These are phyloP conservation scores for Psophia crepitans DNA, from an alignment of 2,113 vertebrate species.

Conservation along the genomic window DNA sequence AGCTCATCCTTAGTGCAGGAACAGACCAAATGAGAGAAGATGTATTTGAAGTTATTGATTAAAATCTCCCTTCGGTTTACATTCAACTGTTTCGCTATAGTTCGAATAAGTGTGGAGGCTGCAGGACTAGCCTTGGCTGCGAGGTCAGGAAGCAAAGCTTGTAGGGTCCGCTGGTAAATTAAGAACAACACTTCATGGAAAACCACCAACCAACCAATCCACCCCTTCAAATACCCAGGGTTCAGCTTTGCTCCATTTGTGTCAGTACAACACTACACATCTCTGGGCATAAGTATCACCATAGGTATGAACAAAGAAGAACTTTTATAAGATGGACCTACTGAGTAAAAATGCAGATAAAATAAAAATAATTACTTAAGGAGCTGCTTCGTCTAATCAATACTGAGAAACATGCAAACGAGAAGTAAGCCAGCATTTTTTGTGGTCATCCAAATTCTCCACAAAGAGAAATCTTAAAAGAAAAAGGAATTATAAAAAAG, in stretches of 20 bases:
- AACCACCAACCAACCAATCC: neutral
- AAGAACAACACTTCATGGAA: neutral
- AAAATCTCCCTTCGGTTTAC: constrained; percentile 93
- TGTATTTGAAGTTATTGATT: constrained; percentile 98
- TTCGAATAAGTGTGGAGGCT: constrained; percentile 90
- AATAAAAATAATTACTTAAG: neutral
- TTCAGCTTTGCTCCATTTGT: neutral
- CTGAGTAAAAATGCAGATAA: neutral
- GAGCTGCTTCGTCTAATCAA: neutral
- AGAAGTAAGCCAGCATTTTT: neutral
- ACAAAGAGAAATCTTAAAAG: neutral
- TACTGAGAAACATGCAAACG: neutral
- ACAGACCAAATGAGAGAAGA: constrained; percentile 97
- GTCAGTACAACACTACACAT: neutral
- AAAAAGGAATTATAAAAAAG: neutral
- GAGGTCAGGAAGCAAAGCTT: constrained; percentile 92
- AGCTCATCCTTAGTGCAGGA: constrained; percentile 96
- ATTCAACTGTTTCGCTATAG: constrained; percentile 93
- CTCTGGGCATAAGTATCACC: neutral
- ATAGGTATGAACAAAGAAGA: neutral
- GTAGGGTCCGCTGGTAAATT: constrained; percentile 85
- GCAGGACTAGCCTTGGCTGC: constrained; percentile 93
- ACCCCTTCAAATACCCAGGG: neutral
- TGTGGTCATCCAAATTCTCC: neutral
- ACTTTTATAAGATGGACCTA: neutral